phyloP scores from a whole-genome alignment of 2,797 vertebrate genomes.

The Malacoctenus gilli region DNA sequence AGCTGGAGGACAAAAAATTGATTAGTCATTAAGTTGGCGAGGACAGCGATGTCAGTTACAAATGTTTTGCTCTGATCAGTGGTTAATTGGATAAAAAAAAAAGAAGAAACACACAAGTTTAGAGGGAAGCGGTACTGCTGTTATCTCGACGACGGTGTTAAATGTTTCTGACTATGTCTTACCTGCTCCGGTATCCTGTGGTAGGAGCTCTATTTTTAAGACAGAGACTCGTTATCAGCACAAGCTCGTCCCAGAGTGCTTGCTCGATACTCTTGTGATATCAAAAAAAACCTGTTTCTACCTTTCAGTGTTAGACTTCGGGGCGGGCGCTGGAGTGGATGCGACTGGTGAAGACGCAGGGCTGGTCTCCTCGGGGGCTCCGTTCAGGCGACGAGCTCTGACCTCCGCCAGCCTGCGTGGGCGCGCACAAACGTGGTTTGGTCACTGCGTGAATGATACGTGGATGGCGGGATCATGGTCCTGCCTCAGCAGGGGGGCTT shows the following conservation, averaged over 20 bases:
- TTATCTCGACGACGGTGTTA: neutral
- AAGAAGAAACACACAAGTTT: too few relatives aligned
- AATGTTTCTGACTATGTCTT: conserved; percentile 18
- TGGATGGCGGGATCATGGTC: too few relatives aligned
- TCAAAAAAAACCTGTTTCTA: conserved; percentile 46
- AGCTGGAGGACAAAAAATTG: too few relatives aligned
- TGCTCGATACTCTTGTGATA: neutral
- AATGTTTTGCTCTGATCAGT: too few relatives aligned
- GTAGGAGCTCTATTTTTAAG: conserved; percentile 58
- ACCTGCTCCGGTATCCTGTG: conserved; percentile 91
- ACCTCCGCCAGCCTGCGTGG: conserved; percentile 79
- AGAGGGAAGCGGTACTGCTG: neutral
- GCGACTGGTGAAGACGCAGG: conserved; percentile 56
- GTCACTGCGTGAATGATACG: too few relatives aligned
- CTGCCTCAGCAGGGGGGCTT: neutral
- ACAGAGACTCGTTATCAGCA: conserved; percentile 47
- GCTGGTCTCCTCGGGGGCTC: conserved; percentile 46
- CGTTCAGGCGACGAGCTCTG: conserved; percentile 64
- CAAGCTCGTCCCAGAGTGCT: conserved; percentile 3
- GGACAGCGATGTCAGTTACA: too few relatives aligned
- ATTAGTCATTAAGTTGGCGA: too few relatives aligned
- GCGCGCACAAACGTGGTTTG: too few relatives aligned
- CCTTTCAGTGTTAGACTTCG: conserved; percentile 58
- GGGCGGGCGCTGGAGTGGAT: conserved; percentile 14
- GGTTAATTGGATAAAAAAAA: too few relatives aligned